phyloP scores from a whole-genome alignment of 2,797 vertebrate species.

The Fringilla coelebs region DNA sequence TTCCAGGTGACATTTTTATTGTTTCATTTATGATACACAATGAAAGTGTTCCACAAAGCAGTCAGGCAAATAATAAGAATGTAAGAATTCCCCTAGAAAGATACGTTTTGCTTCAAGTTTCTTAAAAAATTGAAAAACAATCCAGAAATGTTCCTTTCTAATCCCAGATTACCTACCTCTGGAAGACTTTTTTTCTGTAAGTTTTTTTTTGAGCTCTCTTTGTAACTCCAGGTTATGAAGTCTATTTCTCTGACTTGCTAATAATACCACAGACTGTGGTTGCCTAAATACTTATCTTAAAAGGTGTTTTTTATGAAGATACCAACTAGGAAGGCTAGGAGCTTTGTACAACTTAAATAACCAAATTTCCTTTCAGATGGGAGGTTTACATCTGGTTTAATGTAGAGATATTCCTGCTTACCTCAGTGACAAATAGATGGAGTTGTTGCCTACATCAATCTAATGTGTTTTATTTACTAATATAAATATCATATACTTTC shows the following conservation, averaged over 20 bases:
- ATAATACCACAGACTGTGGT: neutral
- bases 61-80: neutral
- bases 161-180: neutral
- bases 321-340: neutral
- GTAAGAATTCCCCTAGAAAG: neutral
- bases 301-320: neutral
- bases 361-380: neutral
- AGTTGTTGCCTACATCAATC: neutral
- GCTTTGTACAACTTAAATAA: neutral
- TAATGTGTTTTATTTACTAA: neutral
- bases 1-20: neutral
- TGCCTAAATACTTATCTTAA: neutral
- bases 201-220: neutral
- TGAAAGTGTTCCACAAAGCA: neutral
- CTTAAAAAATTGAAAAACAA: rapidly evolving
- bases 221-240: neutral
- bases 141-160: neutral
- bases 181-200: neutral
- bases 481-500: neutral
- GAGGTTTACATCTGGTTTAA: neutral
- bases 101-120: neutral
- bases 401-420: neutral
- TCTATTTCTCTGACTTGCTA: neutral
- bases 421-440: neutral
- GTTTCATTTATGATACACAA: neutral